These are phyloP conservation scores for Leucosticte australis DNA, from an alignment of 2,113 vertebrate species.

Conservation along the genomic window DNA sequence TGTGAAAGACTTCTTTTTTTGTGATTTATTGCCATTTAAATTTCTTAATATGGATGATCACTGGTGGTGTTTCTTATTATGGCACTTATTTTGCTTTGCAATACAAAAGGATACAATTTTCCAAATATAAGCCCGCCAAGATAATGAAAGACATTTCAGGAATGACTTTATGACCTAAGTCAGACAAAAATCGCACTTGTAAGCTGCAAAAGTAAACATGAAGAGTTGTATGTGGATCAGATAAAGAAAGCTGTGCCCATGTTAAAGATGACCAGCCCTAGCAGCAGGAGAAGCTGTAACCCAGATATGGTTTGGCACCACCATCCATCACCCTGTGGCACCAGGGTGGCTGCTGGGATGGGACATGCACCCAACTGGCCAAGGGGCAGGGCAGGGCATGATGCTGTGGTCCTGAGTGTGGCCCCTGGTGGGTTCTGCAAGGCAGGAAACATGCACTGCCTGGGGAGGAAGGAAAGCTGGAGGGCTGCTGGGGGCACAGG, in stretches of 20 bases:
- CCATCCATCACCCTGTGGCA: background rate
- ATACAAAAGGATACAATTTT: background rate
- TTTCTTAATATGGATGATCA: background rate
- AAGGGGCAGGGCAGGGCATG: accelerated
- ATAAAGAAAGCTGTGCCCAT: background rate
- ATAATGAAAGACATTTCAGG: accelerated
- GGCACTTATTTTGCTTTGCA: background rate
- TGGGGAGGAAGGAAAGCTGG: accelerated
- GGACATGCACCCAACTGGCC: accelerated
- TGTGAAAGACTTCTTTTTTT: background rate
- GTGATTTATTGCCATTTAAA: background rate
- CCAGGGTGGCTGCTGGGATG: accelerated
- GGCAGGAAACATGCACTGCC: accelerated
- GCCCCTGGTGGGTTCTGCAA: background rate
- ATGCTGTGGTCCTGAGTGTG: background rate
- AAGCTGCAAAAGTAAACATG: background rate
- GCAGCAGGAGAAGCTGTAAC: background rate
- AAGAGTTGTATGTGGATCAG: background rate
- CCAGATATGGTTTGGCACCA: accelerated
- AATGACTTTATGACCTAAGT: background rate
- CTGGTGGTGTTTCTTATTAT: background rate
- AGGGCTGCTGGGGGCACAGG: accelerated
- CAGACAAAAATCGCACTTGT: background rate
- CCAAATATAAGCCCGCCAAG: background rate
- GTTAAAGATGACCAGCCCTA: background rate